phyloP scores from a whole-genome alignment of 2,113 vertebrate genomes.

The Hippoglossus stenolepis region DNA sequence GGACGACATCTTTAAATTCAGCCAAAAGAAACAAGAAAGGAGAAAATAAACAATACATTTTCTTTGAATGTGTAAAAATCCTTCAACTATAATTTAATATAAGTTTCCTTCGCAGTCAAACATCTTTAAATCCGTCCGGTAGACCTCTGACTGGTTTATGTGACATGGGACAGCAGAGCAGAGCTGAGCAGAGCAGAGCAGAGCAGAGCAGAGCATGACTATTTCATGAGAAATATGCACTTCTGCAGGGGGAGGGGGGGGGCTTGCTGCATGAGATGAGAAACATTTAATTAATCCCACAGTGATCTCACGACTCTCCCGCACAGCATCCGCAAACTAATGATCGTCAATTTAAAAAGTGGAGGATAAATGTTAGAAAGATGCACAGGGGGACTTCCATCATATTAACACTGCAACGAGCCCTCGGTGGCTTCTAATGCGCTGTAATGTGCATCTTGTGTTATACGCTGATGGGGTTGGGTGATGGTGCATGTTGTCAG shows the following conservation, averaged over 20 bases:
- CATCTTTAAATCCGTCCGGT: not conserved
- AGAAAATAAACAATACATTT: no score
- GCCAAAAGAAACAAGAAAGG: no score
- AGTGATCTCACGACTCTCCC: constrained; percentile 1
- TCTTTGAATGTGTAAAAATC: no score
- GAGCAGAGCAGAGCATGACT: constrained; percentile 6
- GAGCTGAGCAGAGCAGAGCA: no score
- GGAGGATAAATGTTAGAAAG: not conserved
- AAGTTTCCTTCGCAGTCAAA: not conserved
- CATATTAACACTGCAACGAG: not conserved
- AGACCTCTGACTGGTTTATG: not conserved
- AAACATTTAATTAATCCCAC: constrained; percentile 34
- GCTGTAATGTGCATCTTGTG: not conserved
- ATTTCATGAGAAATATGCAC: not conserved
- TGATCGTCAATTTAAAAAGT: constrained; percentile 2
- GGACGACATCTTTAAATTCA: no score
- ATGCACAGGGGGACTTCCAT: not conserved
- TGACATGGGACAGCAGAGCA: not conserved
- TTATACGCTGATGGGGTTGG: not conserved
- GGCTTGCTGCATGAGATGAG: constrained; percentile 1
- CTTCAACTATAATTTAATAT: not conserved
- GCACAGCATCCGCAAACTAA: not conserved
- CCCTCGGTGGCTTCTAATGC: not conserved
- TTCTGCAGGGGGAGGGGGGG: no score
- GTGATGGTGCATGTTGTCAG: not conserved